phyloP scores from a whole-genome alignment of 2,797 vertebrate genomes.

The Cossypha caffra region DNA sequence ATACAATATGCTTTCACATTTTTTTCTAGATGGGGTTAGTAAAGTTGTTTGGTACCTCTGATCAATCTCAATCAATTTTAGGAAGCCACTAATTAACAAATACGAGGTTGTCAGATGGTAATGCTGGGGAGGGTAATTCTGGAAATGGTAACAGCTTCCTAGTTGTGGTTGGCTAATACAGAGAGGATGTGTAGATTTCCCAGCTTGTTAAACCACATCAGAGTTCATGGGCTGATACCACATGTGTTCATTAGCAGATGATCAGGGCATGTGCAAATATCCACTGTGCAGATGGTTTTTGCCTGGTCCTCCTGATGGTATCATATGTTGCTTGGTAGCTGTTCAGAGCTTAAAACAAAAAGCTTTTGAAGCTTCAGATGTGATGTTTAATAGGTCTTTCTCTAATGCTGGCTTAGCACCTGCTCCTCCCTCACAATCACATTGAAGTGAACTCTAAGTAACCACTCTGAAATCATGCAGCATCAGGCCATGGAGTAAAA shows the following conservation, averaged over 20 bases:
- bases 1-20: neutral
- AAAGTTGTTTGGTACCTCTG: neutral
- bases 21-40: neutral
- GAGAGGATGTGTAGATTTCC: neutral
- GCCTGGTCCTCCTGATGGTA: neutral
- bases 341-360: neutral
- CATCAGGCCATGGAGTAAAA: neutral
- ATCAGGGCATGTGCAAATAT: neutral
- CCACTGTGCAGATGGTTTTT: neutral
- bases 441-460: neutral
- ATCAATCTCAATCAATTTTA: neutral
- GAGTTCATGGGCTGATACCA: neutral
- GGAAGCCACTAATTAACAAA: neutral
- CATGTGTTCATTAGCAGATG: neutral
- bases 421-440: slow-evolving; percentile 14
- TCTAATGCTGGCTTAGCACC: neutral
- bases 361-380: slow-evolving; percentile 2
- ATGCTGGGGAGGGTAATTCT: neutral
- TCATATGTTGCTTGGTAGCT: neutral
- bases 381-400: neutral
- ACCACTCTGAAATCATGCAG: neutral
- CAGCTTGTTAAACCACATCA: neutral
- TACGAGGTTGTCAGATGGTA: neutral
- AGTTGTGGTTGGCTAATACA: neutral
- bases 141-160: neutral